Base-by-base conservation (phyloP, 2,797 vertebrate genomes). In the Pangasius macronema region DNA sequence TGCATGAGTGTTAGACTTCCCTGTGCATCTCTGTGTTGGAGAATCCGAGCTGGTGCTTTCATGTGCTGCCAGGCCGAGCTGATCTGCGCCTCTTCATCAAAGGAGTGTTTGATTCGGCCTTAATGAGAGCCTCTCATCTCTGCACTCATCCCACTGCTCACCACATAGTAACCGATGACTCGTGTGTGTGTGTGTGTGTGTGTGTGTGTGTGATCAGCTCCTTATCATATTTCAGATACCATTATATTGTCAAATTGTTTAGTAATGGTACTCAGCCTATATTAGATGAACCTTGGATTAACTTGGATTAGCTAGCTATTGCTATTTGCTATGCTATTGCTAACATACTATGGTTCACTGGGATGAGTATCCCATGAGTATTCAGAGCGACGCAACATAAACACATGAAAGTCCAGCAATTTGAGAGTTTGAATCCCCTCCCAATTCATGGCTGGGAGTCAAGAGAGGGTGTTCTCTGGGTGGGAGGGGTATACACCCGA, bases 31-130 rank as follows among this genome's bases (percentile, higher is more conserved):
- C 91, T 83, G 88, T 94, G 91, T 94, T 94, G 92, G 93, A 94
- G 94, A 91, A 94, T 94, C 94, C 94, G 95, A 95, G 95, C 94
- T 95, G 93, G 93, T 93, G 91, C 95, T 95, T 95, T 96, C 93
- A 96, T 95, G 95, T 95, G 93, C 93, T 94, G 94, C 96, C 95
- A 96, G 94, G 92, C 91, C 87, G 92, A 92, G 91, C 93, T 93
- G 94, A 95, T 95, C 94, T 81, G 86, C 93, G 91, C 93, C 84
- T 94, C 92, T 92, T 93, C 94, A 95, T 95, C 94, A 95, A 95
- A 95, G 94, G 84, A 91, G 89, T 91, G 93, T 93, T 94, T 95
- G 95, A 95, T 95, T 96, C 94, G 93, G 92, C 92, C 93, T 90
- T 94, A 95, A 95, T 95, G 94, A 93, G 92, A 93, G 91, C 91